Base-by-base conservation (phyloP, 2,797 vertebrate genomes). In the Microhierax caerulescens region DNA sequence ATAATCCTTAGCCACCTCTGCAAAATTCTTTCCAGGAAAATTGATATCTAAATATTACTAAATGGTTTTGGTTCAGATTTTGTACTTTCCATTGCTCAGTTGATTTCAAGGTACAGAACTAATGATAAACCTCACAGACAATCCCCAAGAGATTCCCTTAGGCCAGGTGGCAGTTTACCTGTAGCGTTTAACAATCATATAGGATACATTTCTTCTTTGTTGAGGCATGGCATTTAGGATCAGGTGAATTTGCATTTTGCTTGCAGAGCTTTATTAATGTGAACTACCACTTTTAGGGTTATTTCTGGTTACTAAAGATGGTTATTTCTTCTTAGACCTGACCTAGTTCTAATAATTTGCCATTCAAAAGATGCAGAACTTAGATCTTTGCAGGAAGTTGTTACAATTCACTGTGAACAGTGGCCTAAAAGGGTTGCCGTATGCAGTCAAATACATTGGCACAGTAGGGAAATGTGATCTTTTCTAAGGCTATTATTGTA, bases 401-500 rank as follows among this genome's bases (percentile, higher is more conserved):
- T 91, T 97, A 95, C 86, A 93, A 96, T 97, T 97, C 95, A 76
- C 92, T 83, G 79, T 93, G 95, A 97, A 95, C 91, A 88, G 94
- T 75, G 93, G 92, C 83, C 95, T 97, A 93, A 96, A 97, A 97
- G 89, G 73, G 65, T 64, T 77, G 72, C 60, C 0, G 11, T 87
- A 89, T 85, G 88, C 78, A 81, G 87, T 95, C 86, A 94, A 69
- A 85, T 86, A 95, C 95, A 94, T 28, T 88, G 88, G 79, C 93
- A 95, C 79, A 85, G 97, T 94, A 93, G 96, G 97, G 90, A 95
- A 96, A 97, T 95, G 88, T 90, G 94, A 97, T 97, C 96, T 95
- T 97, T 97, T 97, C 96, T 96, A 95, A 97, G 93, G 92, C 97
- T 96, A 94, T 97, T 97, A 97, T 97, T 95, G 97, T 96, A 96